A percentile compares a stretch with the other conserved stretches of the same genome.
These are phyloP conservation scores for Otus sunia DNA, from an alignment of 2,113 vertebrate species.

Conservation along the genomic window DNA sequence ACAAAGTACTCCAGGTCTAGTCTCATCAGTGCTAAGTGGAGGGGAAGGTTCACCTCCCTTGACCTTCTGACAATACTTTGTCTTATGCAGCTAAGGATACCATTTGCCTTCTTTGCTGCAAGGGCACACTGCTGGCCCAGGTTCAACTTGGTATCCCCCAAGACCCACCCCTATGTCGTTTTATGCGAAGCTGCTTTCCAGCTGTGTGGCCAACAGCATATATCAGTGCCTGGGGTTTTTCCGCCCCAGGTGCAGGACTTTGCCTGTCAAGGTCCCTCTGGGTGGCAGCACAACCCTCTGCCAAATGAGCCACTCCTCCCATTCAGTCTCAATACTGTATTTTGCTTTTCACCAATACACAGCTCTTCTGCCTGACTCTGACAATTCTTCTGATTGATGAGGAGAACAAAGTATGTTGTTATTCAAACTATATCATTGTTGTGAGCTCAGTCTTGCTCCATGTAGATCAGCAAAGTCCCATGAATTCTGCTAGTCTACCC, in stretches of 20 bases:
- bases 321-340: not conserved
- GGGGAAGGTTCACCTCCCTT: not conserved
- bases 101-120: not conserved
- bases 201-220: not conserved
- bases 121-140: not conserved
- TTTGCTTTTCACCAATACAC: not conserved
- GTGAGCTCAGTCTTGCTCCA: not conserved
- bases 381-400: not conserved
- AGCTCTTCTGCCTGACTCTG: not conserved
- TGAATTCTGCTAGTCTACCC: not conserved
- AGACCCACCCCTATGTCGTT: not conserved
- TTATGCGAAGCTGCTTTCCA: not conserved
- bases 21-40: not conserved
- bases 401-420: not conserved
- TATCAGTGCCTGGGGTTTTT: fast-evolving
- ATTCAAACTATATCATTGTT: not conserved
- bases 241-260: not conserved
- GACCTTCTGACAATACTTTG: not conserved
- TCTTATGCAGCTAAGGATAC: not conserved
- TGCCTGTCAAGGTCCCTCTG: not conserved
- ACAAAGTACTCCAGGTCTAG: not conserved
- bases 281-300: not conserved
- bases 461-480: not conserved
- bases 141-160: not conserved
- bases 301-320: not conserved